Conservation (phyloP, 2,888 invertebrate genomes). For the Agrotis exclamationis region DNA sequence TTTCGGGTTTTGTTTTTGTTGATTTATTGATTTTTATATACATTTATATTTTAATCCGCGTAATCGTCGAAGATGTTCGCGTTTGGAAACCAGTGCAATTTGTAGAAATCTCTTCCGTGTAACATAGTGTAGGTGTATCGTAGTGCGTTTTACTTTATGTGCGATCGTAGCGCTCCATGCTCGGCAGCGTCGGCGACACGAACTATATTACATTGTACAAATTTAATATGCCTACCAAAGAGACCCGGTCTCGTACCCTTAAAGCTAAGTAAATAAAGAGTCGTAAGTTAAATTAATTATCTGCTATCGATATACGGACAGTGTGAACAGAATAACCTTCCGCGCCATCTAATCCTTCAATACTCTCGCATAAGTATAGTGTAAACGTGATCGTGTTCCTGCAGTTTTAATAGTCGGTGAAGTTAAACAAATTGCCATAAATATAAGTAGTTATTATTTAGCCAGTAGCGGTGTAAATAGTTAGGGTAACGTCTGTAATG, state of each 20-base stretch:
- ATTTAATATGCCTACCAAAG: conserved; percentile 91
- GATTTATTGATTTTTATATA: conserved; percentile 86
- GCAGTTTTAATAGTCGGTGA: conserved; percentile 91
- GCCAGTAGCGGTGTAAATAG: conserved; percentile 89
- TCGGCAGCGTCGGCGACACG: conserved; percentile 81
- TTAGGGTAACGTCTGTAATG: conserved; percentile 83
- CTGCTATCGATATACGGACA: conserved; percentile 82
- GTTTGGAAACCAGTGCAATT: conserved; percentile 91
- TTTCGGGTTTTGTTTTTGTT: conserved; percentile 89
- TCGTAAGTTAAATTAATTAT: conserved; percentile 88
- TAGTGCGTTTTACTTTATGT: conserved; percentile 86
- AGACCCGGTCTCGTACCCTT: conserved; percentile 92
- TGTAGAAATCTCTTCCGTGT: conserved; percentile 91
- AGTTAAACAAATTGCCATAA: conserved; percentile 91
- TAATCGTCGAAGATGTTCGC: conserved; percentile 88
- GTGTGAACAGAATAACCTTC: conserved; percentile 85
- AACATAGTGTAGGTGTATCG: conserved; percentile 89
- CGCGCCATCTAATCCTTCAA: conserved; percentile 89
- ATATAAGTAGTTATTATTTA: conserved; percentile 90
- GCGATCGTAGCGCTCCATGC: conserved; percentile 80
- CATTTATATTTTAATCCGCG: conserved; percentile 87
- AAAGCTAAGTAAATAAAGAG: conserved; percentile 89
- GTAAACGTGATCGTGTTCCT: conserved; percentile 91
- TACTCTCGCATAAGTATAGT: conserved; percentile 91
- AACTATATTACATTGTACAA: conserved; percentile 91